These are phyloP conservation scores for Mesocentrotus franciscanus DNA, from an alignment of 53 echinoderm and acorn worm species.

Conservation along the genomic window DNA sequence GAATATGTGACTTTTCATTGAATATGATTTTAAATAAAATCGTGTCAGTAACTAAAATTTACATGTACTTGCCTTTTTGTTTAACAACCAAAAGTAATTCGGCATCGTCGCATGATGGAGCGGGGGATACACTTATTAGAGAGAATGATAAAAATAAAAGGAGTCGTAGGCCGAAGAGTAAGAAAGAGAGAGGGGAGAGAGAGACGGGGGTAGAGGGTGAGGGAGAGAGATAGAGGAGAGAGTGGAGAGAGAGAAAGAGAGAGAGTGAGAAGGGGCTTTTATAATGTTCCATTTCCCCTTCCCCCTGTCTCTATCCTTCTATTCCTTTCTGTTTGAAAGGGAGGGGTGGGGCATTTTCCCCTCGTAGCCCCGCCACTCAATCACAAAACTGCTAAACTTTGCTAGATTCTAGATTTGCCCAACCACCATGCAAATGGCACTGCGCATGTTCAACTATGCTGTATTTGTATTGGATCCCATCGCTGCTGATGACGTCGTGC, in stretches of 20 bases:
- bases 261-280: background rate
- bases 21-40: no score
- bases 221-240: no score
- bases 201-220: background rate
- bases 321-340: no score
- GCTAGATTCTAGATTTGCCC: background rate
- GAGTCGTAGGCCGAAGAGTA: background rate
- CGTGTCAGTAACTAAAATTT: no score
- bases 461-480: background rate
- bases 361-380: background rate
- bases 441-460: background rate
- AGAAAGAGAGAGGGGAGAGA: background rate
- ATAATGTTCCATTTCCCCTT: no score
- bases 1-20: no score
- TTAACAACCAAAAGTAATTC: no score
- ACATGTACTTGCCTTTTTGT: no score
- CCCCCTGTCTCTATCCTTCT: no score
- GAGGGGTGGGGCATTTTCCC: background rate
- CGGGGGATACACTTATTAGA: background rate
- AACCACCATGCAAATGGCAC: background rate
- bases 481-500: background rate
- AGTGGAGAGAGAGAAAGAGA: background rate
- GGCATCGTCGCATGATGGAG: no score
- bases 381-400: background rate
- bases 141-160: background rate